A percentile compares a stretch with the other conserved stretches of the same genome.
Conservation (phyloP, 2,888 invertebrate genomes). For the Idaea dimidiata region DNA sequence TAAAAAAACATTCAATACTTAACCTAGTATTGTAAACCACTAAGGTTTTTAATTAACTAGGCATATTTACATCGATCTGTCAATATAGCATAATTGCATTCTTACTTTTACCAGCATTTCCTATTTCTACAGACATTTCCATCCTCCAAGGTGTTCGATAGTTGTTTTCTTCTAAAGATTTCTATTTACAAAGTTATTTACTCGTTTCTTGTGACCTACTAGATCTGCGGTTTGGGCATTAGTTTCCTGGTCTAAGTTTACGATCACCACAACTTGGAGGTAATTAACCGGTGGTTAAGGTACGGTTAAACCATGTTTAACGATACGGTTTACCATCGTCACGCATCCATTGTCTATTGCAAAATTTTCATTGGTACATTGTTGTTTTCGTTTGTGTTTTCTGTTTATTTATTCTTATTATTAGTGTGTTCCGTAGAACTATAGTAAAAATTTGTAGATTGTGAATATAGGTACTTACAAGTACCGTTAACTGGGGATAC, state of each 20-base stretch:
- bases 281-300: slow-evolving; percentile 69
- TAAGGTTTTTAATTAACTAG: too few relatives aligned
- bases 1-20: too few relatives aligned
- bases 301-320: slow-evolving; percentile 47
- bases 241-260: slow-evolving; percentile 66
- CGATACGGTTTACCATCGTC: slow-evolving; percentile 55
- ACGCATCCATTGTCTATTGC: slow-evolving; percentile 57
- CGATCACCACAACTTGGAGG: slow-evolving; percentile 54
- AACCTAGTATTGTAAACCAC: too few relatives aligned
- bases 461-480: too few relatives aligned
- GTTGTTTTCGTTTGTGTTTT: slow-evolving; percentile 30
- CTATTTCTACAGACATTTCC: too few relatives aligned
- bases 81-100: too few relatives aligned
- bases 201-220: slow-evolving; percentile 53
- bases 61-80: too few relatives aligned
- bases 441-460: too few relatives aligned
- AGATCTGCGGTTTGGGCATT: slow-evolving; percentile 62
- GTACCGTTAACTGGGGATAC: too few relatives aligned
- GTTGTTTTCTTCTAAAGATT: slow-evolving; percentile 8
- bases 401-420: slow-evolving; percentile 3
- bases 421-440: background rate
- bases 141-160: background rate
- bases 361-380: slow-evolving; percentile 46
- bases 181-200: slow-evolving; percentile 33
- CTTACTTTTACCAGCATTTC: too few relatives aligned